A percentile compares a stretch with the other conserved stretches of the same genome.
These are phyloP conservation scores for Pterocles gutturalis DNA, from an alignment of 2,113 vertebrate species.

Conservation along the genomic window DNA sequence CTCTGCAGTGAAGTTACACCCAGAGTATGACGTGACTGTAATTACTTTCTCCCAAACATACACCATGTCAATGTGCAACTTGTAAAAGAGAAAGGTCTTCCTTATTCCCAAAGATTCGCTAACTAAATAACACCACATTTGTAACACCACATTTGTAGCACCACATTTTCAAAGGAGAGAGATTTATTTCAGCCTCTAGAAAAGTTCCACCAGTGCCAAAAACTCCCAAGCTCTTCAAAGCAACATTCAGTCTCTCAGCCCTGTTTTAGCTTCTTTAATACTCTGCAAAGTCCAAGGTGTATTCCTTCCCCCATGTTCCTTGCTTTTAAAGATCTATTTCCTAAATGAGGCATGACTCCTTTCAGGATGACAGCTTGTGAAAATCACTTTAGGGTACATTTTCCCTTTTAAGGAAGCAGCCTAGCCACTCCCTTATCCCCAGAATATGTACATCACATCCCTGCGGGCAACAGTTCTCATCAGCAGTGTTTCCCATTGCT, in stretches of 20 bases:
- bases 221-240: constrained; percentile 3
- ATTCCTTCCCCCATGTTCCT: neutral
- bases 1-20: constrained; percentile 34
- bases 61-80: neutral
- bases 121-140: neutral
- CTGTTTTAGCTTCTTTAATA: constrained; percentile 2
- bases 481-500: constrained; percentile 37
- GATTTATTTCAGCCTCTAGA: constrained; percentile 4
- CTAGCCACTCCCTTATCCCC: constrained; percentile 53
- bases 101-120: neutral
- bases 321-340: constrained; percentile 22
- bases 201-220: neutral
- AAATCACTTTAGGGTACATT: constrained; percentile 50
- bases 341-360: constrained; percentile 52
- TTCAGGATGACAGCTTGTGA: constrained; percentile 48
- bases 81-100: neutral
- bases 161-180: neutral
- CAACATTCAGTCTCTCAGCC: neutral
- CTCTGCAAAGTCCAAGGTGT: neutral
- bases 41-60: neutral
- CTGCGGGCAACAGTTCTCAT: constrained; percentile 41
- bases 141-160: neutral
- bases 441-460: constrained; percentile 41
- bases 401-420: constrained; percentile 54
- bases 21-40: neutral